phyloP scores from a whole-genome alignment of 2,888 invertebrate genomes.

The Panorpa germanica region DNA sequence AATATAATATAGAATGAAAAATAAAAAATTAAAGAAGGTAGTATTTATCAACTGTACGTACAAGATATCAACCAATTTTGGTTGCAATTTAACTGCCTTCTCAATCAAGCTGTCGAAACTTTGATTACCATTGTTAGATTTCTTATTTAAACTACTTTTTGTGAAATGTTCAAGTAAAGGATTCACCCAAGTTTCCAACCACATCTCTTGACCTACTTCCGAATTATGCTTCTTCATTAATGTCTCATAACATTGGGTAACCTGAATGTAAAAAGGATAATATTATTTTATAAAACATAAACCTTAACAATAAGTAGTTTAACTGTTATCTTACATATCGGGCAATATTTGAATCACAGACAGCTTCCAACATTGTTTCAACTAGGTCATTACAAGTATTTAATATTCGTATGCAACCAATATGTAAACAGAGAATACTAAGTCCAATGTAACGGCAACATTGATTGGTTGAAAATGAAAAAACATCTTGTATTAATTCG shows the following conservation, averaged over 20 bases:
- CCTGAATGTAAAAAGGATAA: constrained; percentile 25
- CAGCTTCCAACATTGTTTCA: constrained; percentile 16
- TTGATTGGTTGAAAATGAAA: too few relatives aligned
- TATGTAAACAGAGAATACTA: too few relatives aligned
- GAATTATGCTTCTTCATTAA: constrained; percentile 28
- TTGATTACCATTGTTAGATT: constrained; percentile 14
- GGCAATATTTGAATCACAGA: constrained; percentile 17
- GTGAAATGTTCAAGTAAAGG: constrained; percentile 14
- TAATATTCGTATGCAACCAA: too few relatives aligned
- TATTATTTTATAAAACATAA: too few relatives aligned
- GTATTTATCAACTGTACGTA: constrained; percentile 11
- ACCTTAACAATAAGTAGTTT: too few relatives aligned
- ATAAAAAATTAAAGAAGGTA: too few relatives aligned
- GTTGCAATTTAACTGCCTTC: constrained; percentile 19
- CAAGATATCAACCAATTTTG: constrained; percentile 16
- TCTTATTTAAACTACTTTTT: constrained; percentile 11
- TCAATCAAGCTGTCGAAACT: constrained; percentile 18
- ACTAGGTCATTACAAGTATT: constrained; percentile 14
- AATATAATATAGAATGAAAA: too few relatives aligned
- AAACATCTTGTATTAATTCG: too few relatives aligned
- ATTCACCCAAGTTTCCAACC: constrained; percentile 30
- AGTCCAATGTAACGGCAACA: too few relatives aligned
- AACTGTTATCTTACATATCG: constrained; percentile 14
- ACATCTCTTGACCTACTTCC: constrained; percentile 20
- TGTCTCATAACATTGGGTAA: constrained; percentile 30